Conservation (phyloP, 2,797 vertebrate species). For the Threskiornis aethiopicus region DNA sequence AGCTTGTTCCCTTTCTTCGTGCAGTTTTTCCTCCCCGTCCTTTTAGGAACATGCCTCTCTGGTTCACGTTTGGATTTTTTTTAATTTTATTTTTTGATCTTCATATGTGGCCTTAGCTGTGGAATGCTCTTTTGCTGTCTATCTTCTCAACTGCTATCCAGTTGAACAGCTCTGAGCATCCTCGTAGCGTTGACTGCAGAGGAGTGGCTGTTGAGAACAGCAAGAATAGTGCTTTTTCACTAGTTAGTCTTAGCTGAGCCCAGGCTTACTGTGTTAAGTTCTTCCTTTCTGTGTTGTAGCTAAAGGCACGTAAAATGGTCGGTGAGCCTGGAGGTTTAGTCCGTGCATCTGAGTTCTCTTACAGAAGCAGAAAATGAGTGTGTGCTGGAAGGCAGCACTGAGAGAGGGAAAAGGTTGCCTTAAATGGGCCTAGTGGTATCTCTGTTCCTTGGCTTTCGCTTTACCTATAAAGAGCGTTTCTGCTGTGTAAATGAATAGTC, state of each 20-base stretch:
- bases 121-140: background rate
- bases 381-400: background rate
- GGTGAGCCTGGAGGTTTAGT: background rate
- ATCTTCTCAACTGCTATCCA: background rate
- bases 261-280: background rate
- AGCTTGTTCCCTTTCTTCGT: background rate
- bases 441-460: background rate
- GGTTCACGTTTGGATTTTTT: accelerated
- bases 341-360: background rate
- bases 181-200: background rate
- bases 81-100: background rate
- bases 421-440: background rate
- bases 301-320: background rate
- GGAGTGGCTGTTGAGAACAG: background rate
- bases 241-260: background rate
- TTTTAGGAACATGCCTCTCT: background rate
- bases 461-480: background rate
- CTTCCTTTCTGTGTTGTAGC: background rate
- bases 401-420: background rate
- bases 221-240: background rate
- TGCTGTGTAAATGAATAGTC: background rate
- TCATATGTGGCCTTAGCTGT: background rate
- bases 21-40: background rate
- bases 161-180: background rate
- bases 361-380: background rate